These are phyloP conservation scores for Avahi laniger DNA, from an alignment of 2,797 vertebrate species.

Conservation along the genomic window DNA sequence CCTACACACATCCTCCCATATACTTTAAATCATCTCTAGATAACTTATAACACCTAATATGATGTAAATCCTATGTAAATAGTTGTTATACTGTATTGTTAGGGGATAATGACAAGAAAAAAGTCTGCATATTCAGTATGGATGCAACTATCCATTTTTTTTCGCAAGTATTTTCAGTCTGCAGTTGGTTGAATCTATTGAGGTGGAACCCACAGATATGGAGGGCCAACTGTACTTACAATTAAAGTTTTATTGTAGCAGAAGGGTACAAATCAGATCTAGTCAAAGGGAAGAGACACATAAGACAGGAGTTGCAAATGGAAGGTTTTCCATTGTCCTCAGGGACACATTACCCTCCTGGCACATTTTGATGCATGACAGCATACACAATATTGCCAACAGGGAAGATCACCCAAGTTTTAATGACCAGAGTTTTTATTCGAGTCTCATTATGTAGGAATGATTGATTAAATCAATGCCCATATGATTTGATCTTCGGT, in stretches of 20 bases:
- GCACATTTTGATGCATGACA: not conserved
- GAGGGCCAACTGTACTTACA: not conserved
- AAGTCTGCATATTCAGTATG: not conserved
- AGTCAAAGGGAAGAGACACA: not conserved
- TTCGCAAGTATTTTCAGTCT: not conserved
- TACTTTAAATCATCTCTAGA: not conserved
- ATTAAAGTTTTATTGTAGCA: not conserved
- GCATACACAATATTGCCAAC: not conserved
- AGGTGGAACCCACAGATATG: not conserved
- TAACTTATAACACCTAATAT: not conserved
- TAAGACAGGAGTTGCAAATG: not conserved
- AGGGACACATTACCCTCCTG: not conserved
- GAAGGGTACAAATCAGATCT: not conserved
- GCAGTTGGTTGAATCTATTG: not conserved
- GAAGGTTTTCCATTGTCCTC: not conserved
- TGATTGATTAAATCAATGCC: not conserved
- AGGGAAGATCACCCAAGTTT: not conserved
- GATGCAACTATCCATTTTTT: not conserved
- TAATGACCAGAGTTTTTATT: not conserved
- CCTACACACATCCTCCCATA: not conserved
- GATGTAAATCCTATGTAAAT: not conserved
- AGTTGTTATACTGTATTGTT: not conserved
- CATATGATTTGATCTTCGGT: not conserved
- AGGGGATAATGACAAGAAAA: not conserved
- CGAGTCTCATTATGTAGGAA: not conserved